These are phyloP conservation scores for Sussaba pulchella DNA, from an alignment of 2,888 invertebrate species.

Conservation along the genomic window DNA sequence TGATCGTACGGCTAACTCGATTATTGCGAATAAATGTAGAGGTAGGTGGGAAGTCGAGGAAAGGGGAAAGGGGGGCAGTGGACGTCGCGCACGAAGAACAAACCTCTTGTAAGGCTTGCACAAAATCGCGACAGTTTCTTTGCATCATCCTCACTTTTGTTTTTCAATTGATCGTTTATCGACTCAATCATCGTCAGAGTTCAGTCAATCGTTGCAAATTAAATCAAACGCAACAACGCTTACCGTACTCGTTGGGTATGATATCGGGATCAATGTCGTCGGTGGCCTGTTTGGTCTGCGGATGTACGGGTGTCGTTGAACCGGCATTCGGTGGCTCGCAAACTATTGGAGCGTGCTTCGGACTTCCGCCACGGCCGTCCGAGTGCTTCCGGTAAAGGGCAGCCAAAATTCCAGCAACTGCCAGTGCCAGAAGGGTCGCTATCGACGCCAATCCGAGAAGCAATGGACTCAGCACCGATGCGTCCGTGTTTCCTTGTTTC, in stretches of 20 bases:
- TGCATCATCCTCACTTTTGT: constrained; percentile 11
- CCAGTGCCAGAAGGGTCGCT: constrained; percentile 90
- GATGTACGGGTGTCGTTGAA: constrained; percentile 83
- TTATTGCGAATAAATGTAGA: constrained; percentile 61
- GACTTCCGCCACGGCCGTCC: constrained; percentile 79
- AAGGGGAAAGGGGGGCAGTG: background rate
- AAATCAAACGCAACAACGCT: constrained; percentile 81
- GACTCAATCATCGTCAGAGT: background rate
- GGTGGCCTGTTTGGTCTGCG: constrained; percentile 85
- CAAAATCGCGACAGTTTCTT: constrained; percentile 17
- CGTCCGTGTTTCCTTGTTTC: constrained; percentile 77
- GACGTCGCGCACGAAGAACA: constrained; percentile 3
- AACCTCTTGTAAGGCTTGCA: constrained; percentile 51
- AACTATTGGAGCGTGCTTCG: constrained; percentile 82
- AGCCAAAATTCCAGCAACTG: constrained; percentile 91
- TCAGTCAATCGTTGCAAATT: no score
- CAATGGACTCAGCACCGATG: constrained; percentile 88
- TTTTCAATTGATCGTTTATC: background rate
- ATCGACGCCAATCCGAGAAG: constrained; percentile 91
- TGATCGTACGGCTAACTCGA: constrained; percentile 61
- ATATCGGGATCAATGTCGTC: constrained; percentile 95
- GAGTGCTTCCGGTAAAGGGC: constrained; percentile 88
- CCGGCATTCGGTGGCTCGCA: constrained; percentile 82
- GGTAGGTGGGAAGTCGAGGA: constrained; percentile 24
- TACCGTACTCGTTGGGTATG: constrained; percentile 95